Percentiles rank a stretch among this genome's conserved stretches.
phyloP scores from a whole-genome alignment of 2,797 vertebrate species.

The Bradypodion ventrale region DNA sequence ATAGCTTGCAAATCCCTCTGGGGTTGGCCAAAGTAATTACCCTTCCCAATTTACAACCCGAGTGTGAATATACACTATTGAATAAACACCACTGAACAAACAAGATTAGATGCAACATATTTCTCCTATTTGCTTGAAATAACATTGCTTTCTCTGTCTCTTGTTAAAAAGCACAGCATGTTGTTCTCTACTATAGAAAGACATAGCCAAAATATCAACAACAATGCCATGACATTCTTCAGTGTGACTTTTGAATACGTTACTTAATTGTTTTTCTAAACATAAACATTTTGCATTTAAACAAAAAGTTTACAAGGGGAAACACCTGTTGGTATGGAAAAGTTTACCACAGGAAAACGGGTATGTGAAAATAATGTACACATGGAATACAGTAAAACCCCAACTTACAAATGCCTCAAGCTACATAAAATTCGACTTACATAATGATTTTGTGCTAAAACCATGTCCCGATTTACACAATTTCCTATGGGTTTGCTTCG shows the following conservation, averaged over 20 bases:
- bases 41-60: background rate
- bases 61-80: background rate
- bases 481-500: no score
- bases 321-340: background rate
- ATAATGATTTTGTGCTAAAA: no score
- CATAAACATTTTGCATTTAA: background rate
- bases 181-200: background rate
- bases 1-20: no score
- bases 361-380: background rate
- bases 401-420: no score
- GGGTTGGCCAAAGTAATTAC: no score
- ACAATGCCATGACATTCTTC: background rate
- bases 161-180: background rate
- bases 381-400: no score
- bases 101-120: background rate
- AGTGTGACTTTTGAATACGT: background rate
- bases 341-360: background rate
- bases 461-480: no score
- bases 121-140: background rate
- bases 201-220: background rate
- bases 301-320: background rate
- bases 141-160: background rate
- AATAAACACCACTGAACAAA: background rate
- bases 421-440: no score
- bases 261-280: background rate